Percentiles rank a stretch among this genome's conserved stretches.
phyloP scores from a whole-genome alignment of 2,888 invertebrate genomes.

The Eutolmus rufibarbis region DNA sequence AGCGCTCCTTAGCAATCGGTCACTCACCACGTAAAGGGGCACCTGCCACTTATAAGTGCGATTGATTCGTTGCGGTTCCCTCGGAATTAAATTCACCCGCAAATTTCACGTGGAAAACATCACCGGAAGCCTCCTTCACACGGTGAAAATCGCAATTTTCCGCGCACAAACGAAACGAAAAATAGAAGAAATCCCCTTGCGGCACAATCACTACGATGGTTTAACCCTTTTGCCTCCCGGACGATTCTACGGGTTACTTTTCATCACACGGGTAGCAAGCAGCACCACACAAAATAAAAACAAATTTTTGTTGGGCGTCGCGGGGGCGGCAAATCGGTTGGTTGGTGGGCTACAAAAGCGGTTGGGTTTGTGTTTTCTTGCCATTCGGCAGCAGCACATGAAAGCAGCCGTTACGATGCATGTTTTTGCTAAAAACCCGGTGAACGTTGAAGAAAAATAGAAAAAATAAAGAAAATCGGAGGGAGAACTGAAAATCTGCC shows the following conservation, averaged over 20 bases:
- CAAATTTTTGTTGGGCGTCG: background rate
- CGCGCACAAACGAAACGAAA: background rate
- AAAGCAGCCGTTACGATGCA: slow-evolving; percentile 18
- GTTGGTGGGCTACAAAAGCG: background rate
- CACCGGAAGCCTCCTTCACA: background rate
- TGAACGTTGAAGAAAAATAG: background rate
- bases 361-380: background rate
- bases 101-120: background rate
- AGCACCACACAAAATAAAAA: background rate
- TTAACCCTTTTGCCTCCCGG: background rate
- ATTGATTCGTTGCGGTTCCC: background rate
- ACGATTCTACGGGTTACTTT: background rate
- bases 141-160: background rate
- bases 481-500: background rate
- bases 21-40: background rate
- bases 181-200: background rate
- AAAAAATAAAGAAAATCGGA: background rate
- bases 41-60: background rate
- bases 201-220: background rate
- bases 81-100: background rate
- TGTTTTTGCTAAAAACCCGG: background rate
- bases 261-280: background rate
- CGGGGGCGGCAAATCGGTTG: background rate
- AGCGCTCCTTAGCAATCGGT: background rate
- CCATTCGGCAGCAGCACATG: background rate